Conservation (phyloP, 2,888 invertebrate genomes). For the Pycnomerus fuliginosus region DNA sequence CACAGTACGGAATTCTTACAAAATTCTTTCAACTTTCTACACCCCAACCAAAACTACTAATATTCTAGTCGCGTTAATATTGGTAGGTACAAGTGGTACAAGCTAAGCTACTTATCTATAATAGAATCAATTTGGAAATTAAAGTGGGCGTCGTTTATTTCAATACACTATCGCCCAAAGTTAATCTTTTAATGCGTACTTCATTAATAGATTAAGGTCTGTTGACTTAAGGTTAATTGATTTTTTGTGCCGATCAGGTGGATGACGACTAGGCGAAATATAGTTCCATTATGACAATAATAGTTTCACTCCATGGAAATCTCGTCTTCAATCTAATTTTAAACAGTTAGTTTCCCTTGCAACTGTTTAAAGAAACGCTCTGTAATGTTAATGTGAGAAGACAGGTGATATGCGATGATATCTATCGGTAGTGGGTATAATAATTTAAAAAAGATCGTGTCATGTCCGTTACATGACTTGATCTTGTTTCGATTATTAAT, state of each 20-base stretch:
- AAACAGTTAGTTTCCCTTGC: no score
- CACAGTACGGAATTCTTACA: no score
- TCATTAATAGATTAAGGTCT: slow-evolving; percentile 1
- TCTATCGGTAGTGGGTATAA: slow-evolving; percentile 14
- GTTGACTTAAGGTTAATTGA: slow-evolving; percentile 8
- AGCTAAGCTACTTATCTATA: slow-evolving; percentile 16
- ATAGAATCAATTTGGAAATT: slow-evolving; percentile 23
- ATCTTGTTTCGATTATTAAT: slow-evolving; percentile 17
- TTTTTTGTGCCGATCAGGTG: no score
- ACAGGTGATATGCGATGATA: slow-evolving; percentile 24
- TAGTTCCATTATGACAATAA: no score
- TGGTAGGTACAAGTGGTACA: no score
- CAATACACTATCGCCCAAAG: slow-evolving; percentile 10
- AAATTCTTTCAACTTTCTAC: no score
- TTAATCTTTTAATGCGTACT: slow-evolving; percentile 1
- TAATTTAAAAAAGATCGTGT: slow-evolving; percentile 21
- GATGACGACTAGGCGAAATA: no score
- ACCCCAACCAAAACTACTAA: no score
- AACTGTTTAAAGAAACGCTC: no score
- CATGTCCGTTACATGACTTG: slow-evolving; percentile 16
- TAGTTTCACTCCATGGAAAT: no score
- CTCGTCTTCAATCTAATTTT: no score
- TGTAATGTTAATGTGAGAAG: slow-evolving; percentile 11
- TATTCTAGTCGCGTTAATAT: no score
- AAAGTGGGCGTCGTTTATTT: slow-evolving; percentile 26